Percentiles rank a stretch among this genome's conserved stretches.
Evolutionary conservation across 2,113 vertebrate genomes (phyloP).

Genomic region (Crotalus horridus): DNA sequence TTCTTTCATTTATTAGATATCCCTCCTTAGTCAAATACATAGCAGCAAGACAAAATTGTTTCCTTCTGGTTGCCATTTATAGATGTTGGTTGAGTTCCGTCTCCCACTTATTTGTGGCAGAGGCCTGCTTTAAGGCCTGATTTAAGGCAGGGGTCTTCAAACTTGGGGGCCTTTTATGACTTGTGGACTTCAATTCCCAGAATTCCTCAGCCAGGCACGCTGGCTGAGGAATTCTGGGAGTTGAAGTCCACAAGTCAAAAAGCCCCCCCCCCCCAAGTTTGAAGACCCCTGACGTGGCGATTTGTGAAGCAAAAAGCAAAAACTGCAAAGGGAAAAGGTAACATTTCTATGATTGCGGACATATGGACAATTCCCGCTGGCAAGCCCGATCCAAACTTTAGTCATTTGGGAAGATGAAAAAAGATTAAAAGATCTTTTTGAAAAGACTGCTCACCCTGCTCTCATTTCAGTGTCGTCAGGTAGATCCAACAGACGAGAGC

Average conservation of each 20-base stretch:
- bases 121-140: too few relatives aligned
- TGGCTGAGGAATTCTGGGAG: too few relatives aligned
- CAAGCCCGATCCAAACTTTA: slow-evolving; percentile 18
- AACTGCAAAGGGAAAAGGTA: background rate
- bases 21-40: background rate
- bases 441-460: slow-evolving; percentile 19
- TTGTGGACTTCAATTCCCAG: too few relatives aligned
- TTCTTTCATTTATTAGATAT: background rate
- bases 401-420: background rate
- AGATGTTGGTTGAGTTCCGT: background rate
- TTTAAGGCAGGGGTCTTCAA: background rate
- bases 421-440: slow-evolving; percentile 19
- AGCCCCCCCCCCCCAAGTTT: too few relatives aligned
- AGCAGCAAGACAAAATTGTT: background rate
- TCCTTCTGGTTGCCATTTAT: background rate
- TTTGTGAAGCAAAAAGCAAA: background rate
- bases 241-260: too few relatives aligned
- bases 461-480: background rate
- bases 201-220: too few relatives aligned
- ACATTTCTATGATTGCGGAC: background rate
- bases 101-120: background rate
- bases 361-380: background rate
- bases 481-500: background rate
- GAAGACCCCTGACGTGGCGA: too few relatives aligned
- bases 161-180: too few relatives aligned